Percentiles rank a stretch among this genome's conserved stretches.
These are phyloP conservation scores for Pteropus rufus DNA, from an alignment of 2,797 vertebrate genomes.

Conservation along the genomic window DNA sequence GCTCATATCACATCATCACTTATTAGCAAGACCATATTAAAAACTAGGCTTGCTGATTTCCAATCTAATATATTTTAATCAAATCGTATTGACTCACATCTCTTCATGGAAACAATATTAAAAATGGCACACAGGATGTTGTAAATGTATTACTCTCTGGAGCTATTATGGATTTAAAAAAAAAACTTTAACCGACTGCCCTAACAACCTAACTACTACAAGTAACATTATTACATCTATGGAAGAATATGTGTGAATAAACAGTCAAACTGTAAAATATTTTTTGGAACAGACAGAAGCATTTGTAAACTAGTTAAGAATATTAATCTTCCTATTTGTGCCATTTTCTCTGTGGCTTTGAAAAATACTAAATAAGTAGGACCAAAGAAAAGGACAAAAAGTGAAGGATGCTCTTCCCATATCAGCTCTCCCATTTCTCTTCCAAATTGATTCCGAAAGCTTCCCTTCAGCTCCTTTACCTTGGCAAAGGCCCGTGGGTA, in stretches of 20 bases:
- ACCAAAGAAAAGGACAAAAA: constrained; percentile 7
- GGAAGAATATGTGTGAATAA: background rate
- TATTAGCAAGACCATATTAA: background rate
- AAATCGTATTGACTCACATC: background rate
- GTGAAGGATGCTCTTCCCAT: background rate
- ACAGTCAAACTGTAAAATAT: background rate
- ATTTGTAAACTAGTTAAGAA: background rate
- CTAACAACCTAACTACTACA: background rate
- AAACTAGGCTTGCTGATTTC: background rate
- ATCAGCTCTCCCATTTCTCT: background rate
- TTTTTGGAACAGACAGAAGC: background rate
- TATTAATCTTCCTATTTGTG: background rate
- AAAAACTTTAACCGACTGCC: background rate
- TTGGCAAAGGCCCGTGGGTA: background rate
- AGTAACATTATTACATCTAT: background rate
- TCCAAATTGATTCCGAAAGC: background rate
- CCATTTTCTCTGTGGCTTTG: constrained; percentile 17
- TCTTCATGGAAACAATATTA: background rate
- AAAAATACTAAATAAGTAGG: background rate
- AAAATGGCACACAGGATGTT: background rate
- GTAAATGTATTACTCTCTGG: background rate
- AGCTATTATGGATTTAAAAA: background rate
- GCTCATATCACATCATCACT: background rate
- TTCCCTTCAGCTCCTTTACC: background rate
- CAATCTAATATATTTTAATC: background rate